phyloP scores from a whole-genome alignment of 2,113 vertebrate species.

The Cygnus buccinator region DNA sequence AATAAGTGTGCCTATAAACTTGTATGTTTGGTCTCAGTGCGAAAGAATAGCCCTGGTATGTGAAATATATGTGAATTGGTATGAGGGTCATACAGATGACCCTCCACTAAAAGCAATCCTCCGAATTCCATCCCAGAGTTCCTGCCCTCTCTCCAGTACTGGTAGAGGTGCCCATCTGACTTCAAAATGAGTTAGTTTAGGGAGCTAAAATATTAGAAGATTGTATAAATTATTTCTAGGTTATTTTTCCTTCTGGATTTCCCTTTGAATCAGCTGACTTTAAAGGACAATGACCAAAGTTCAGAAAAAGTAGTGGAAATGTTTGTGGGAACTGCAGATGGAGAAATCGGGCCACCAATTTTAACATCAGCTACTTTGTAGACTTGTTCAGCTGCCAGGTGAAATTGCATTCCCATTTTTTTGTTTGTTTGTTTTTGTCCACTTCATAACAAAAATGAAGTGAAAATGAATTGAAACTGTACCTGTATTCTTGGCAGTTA shows the following conservation, averaged over 20 bases:
- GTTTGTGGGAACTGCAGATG: neutral
- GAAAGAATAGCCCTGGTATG: neutral
- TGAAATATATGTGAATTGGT: too few relatives aligned
- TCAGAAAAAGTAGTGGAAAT: neutral
- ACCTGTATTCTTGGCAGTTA: neutral
- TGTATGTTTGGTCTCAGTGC: neutral
- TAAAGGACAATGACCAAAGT: neutral
- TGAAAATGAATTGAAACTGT: neutral
- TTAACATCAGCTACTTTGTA: neutral
- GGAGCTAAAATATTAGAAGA: neutral
- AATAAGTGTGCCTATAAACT: neutral
- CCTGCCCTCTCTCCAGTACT: neutral
- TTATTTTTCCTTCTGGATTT: neutral
- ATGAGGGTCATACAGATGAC: neutral
- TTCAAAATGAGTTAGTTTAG: neutral
- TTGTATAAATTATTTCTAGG: neutral
- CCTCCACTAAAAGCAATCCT: neutral
- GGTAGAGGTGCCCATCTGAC: neutral
- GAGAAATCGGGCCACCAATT: neutral
- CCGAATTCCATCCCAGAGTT: neutral
- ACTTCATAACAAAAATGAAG: neutral
- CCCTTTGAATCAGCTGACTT: neutral
- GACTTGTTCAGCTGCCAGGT: neutral
- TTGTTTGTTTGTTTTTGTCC: neutral
- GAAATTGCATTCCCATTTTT: neutral